Evolutionary conservation across 2,113 vertebrate genomes (phyloP), one percentile per base, ranked within the genome.

Genomic region (Loxodonta africana): DNA sequence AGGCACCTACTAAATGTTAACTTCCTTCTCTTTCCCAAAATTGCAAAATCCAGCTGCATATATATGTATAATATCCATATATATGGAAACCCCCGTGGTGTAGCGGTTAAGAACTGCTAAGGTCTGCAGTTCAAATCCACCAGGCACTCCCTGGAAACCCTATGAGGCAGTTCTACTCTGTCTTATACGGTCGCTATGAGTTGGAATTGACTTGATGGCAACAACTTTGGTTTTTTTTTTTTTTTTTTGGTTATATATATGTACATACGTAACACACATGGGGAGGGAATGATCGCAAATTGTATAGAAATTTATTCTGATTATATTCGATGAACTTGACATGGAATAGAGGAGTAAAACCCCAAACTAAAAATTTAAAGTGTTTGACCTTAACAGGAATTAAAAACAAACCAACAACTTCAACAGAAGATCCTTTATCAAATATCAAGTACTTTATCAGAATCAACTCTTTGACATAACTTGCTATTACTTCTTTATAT

Each of bases 291-390:
- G 18, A 94, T 57, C 30, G 82, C 73, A 67, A 91, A 76, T 84
- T 95, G 63, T 96, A 46, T 95, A 73, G 26, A 90, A 86, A 84
- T 84, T n/a, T 84, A 95, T 71, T 94, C 71, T 78, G 30, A 77
- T 82, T 80, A 81, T 15, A 73, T 57, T 6, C 78, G 69, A 94
- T 78, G 18, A 94, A 88, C 23, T 92, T 83, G 92, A 76, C 8
- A 23, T 73, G 57, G 20, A 95, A 96, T 48, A 14, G 80, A 91
- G 87, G 28, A 83, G 67, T 95, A 95, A 94, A 91, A 57, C 67
- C 51, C 88, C 25, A 95, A 81, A 7, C 81, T 95, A 91, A 77
- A 95, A 21, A 94, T 88, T 92, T 94, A 85, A 26, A 81, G 60
- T 63, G n/a, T 60, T 8, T 81, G 30, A 81, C 74, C 71, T 92